Conservation (phyloP, 2,888 invertebrate species). For the Eupithecia inturbata region DNA sequence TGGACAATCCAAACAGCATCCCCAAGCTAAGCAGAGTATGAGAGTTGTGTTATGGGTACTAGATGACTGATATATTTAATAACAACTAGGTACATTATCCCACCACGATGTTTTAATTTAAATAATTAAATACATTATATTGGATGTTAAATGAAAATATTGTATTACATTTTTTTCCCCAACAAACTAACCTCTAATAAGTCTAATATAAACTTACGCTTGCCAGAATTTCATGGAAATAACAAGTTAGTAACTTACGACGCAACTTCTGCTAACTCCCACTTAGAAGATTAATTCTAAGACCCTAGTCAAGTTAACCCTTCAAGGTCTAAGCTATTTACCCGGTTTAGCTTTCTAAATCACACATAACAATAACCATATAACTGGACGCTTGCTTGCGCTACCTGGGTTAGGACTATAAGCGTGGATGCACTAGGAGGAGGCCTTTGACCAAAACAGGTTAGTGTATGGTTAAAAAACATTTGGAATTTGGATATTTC, state of each 20-base stretch:
- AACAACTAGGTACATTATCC: no score
- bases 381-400: no score
- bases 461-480: no score
- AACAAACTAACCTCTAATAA: background rate
- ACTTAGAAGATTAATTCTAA: conserved; percentile 10
- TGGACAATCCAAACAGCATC: no score
- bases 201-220: background rate
- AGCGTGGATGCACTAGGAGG: background rate
- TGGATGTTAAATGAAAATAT: background rate
- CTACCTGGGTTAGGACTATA: no score
- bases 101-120: no score
- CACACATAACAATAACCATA: background rate
- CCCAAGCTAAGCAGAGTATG: no score
- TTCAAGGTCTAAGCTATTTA: background rate
- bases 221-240: background rate
- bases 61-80: no score
- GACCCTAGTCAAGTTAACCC: conserved; percentile 9
- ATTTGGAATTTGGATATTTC: no score
- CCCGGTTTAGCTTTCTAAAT: background rate
- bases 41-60: no score
- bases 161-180: background rate
- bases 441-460: background rate
- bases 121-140: background rate
- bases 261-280: conserved; percentile 10
- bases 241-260: conserved; percentile 5